Percentiles rank a stretch among this genome's conserved stretches.
These are phyloP conservation scores for Melanargia galathea DNA, from an alignment of 2,888 invertebrate species.

Conservation along the genomic window DNA sequence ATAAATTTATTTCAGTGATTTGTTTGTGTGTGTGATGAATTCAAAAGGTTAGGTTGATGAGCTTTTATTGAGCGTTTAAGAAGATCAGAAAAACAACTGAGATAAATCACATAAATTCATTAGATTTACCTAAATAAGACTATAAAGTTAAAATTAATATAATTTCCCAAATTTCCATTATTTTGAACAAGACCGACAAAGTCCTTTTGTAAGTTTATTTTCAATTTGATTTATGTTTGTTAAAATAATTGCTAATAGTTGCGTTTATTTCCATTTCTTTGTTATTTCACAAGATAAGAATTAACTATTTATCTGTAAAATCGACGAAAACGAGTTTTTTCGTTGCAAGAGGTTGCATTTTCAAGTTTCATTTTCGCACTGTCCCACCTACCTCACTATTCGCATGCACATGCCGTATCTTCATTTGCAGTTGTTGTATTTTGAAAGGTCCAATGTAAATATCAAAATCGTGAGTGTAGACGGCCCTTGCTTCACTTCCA, in stretches of 20 bases:
- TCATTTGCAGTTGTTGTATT: constrained; percentile 5
- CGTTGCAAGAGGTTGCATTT: no score
- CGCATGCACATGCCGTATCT: neutral
- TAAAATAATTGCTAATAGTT: no score
- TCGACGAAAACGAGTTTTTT: neutral
- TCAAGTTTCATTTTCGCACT: neutral
- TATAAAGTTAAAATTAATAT: no score
- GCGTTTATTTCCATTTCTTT: no score
- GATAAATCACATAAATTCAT: neutral
- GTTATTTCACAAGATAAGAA: no score
- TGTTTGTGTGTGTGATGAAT: neutral
- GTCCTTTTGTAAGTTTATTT: no score
- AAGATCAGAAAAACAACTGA: neutral
- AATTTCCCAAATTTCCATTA: no score
- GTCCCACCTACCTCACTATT: neutral
- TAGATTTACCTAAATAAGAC: no score
- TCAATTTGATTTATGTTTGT: no score
- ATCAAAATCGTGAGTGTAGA: constrained; percentile 17
- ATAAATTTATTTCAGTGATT: neutral
- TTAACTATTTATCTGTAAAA: no score
- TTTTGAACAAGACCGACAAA: no score
- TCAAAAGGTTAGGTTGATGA: neutral
- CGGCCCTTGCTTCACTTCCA: constrained; percentile 7
- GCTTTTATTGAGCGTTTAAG: neutral
- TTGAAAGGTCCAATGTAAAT: constrained; percentile 17